Evolutionary conservation across 2,888 invertebrate genomes (phyloP), one percentile per base, ranked within the genome.

Genomic region (Hydropsyche betteni): DNA sequence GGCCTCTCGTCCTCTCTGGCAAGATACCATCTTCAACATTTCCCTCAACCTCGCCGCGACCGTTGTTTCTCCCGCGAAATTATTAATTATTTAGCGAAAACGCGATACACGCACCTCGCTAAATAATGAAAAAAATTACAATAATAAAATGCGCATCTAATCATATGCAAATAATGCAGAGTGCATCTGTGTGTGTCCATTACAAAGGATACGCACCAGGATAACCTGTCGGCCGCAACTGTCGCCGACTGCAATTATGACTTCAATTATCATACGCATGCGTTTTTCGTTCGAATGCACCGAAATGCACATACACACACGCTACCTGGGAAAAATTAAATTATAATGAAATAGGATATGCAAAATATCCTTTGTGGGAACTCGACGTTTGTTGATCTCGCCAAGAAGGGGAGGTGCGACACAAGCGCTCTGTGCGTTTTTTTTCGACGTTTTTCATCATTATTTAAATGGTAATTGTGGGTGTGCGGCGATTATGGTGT

Each of bases 381-480:
- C 44, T 6, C 44, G 10, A 64, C 36, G 34, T 36, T 70, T 33
- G 52, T 33, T 61, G 53, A 58, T 72, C 44, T 72, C 38, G 72
- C n/a, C 10, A 10, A n/a, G 12, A 33, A n/a, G 64, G 36, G 36
- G 4, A 36, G 58, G 72, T 33, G 16, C 55, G 14, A 72, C 72
- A 72, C 58, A 64, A 36, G 72, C 72, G 55, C n/a, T 34, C n/a
- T 44, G 55, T 8, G 70, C 16, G 1, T 44, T 44, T 44, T 44
- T 44, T 44, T 44, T 44, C 44, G 44, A 44, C 44, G 44, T 10
- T 24, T 24, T 24, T 24, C 24, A 24, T 24, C 44, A 12, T 14
- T 52, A 52, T 70, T 52, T 51, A 72, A 72, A 72, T 72, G 44
- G 55, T 72, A 72, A 72, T 72, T 58, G 34, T 16, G 72, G 72